Conservation (phyloP, 2,888 invertebrate genomes). For the Pediacus dermestoides region DNA sequence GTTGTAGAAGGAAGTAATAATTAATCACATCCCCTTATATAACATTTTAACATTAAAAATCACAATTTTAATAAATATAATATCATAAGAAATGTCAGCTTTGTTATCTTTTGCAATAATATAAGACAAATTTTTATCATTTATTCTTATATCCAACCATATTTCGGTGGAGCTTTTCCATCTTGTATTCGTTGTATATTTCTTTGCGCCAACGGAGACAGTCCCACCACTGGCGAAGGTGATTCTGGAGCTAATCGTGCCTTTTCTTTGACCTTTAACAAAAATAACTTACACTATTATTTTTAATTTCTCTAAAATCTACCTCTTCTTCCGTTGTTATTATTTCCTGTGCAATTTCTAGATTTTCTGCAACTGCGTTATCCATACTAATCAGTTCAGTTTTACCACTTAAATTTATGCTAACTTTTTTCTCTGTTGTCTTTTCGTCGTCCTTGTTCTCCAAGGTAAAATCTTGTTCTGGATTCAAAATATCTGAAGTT, state of each 20-base stretch:
- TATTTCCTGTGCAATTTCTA: neutral
- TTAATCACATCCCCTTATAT: no score
- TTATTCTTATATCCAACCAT: conserved; percentile 63
- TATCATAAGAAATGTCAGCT: no score
- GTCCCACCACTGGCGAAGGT: conserved; percentile 13
- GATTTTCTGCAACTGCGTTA: neutral
- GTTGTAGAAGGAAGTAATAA: no score
- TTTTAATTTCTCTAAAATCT: no score
- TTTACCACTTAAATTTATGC: neutral
- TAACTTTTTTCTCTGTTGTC: neutral
- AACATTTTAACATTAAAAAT: no score
- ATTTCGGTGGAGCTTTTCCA: conserved; percentile 57
- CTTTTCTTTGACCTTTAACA: no score
- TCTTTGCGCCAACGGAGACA: conserved; percentile 33
- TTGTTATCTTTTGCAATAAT: no score
- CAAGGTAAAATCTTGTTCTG: neutral
- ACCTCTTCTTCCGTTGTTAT: no score
- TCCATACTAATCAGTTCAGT: no score
- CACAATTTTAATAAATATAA: no score
- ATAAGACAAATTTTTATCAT: no score
- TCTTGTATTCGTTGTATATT: conserved; percentile 53
- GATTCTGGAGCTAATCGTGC: conserved; percentile 3
- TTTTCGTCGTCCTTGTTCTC: neutral
- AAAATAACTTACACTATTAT: no score
- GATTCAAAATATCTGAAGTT: neutral